phyloP scores from a whole-genome alignment of 2,797 vertebrate genomes.

The Erpetoichthys calabaricus region DNA sequence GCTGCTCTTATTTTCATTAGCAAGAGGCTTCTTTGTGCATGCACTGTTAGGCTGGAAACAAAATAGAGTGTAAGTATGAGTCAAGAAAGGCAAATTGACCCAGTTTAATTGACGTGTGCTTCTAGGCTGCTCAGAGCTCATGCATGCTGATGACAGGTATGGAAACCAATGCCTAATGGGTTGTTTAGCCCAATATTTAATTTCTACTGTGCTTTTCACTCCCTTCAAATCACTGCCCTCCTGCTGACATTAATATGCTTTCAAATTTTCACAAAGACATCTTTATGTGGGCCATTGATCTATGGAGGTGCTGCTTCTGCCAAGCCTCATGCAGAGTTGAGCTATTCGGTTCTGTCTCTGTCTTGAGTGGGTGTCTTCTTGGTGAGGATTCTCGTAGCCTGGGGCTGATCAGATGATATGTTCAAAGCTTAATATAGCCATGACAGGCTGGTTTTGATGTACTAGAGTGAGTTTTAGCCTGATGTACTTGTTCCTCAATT shows the following conservation, averaged over 20 bases:
- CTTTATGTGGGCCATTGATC: neutral
- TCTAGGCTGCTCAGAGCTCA: slow-evolving; percentile 14
- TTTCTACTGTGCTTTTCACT: slow-evolving; percentile 6
- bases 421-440: slow-evolving; percentile 1
- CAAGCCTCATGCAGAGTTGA: slow-evolving; percentile 9
- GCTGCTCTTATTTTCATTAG: no score
- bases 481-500: neutral
- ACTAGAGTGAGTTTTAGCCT: neutral
- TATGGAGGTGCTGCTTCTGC: neutral
- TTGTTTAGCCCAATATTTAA: slow-evolving; percentile 10
- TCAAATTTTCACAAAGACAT: neutral
- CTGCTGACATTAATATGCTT: neutral
- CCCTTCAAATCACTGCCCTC: neutral
- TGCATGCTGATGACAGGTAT: slow-evolving; percentile 16
- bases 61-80: slow-evolving; percentile 7
- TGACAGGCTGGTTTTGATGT: slow-evolving; percentile 1
- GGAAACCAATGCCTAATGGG: slow-evolving; percentile 13
- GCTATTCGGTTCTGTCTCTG: slow-evolving; percentile 5
- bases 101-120: slow-evolving; percentile 14
- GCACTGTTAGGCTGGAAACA: no score
- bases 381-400: neutral
- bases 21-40: no score
- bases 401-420: slow-evolving; percentile 6
- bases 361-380: slow-evolving; percentile 3
- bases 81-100: slow-evolving; percentile 11